Evolutionary conservation across 2,888 invertebrate species (phyloP).

Genomic region (Heliconius ismenius): DNA sequence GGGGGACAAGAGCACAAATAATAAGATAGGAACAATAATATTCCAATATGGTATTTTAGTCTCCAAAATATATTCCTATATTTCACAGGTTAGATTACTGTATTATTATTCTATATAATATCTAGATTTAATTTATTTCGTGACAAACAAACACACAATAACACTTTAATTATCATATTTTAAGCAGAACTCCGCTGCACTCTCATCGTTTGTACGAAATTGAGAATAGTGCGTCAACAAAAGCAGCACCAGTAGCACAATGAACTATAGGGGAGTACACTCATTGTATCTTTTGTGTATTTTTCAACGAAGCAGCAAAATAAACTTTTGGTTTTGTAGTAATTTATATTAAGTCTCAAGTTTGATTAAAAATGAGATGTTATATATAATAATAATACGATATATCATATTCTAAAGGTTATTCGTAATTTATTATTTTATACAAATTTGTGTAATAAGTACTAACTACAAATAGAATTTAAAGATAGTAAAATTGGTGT

Average conservation of each 20-base stretch:
- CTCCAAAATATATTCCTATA: too few relatives aligned
- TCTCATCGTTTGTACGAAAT: slow-evolving; percentile 32
- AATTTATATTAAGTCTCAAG: slow-evolving; percentile 31
- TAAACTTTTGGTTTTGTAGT: slow-evolving; percentile 40
- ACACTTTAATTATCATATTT: slow-evolving; percentile 25
- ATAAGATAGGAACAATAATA: too few relatives aligned
- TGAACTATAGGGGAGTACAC: slow-evolving; percentile 41
- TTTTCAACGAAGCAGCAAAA: slow-evolving; percentile 40
- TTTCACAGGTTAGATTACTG: too few relatives aligned
- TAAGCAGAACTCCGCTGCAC: slow-evolving; percentile 20
- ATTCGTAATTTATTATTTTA: too few relatives aligned
- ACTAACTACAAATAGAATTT: too few relatives aligned
- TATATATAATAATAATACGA: too few relatives aligned
- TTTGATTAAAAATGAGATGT: slow-evolving; percentile 11
- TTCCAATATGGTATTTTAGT: too few relatives aligned
- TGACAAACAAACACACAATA: slow-evolving; percentile 1
- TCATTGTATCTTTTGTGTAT: slow-evolving; percentile 43
- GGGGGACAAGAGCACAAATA: too few relatives aligned
- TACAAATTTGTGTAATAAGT: too few relatives aligned
- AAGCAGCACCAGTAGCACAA: slow-evolving; percentile 42
- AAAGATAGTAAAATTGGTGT: too few relatives aligned
- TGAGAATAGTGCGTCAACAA: slow-evolving; percentile 39
- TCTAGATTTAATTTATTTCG: not conserved
- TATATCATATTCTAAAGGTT: too few relatives aligned
- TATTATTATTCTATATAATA: not conserved